Percentiles rank a stretch among this genome's conserved stretches.
Conservation (phyloP, 2,797 vertebrate genomes). For the Sebastes glaucus region DNA sequence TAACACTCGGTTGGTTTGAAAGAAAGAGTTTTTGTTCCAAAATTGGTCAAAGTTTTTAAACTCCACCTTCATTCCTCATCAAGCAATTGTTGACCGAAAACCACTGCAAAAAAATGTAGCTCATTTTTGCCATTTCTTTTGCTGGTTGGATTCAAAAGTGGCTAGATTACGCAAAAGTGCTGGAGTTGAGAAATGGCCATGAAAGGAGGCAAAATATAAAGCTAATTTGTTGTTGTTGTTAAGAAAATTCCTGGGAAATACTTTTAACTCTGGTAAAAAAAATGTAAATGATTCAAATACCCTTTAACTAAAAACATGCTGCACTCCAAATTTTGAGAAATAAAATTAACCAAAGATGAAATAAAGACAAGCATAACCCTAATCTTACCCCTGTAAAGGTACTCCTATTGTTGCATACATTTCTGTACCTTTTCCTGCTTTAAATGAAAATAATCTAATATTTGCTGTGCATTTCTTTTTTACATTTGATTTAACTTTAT, state of each 20-base stretch:
- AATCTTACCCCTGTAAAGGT: neutral
- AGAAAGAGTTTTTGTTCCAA: neutral
- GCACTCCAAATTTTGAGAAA: neutral
- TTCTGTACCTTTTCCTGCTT: neutral
- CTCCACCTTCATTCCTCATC: neutral
- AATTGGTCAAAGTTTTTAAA: neutral
- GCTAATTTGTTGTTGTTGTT: too few relatives aligned
- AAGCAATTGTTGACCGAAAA: neutral
- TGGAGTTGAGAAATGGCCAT: neutral
- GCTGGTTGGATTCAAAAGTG: neutral
- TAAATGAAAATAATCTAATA: neutral
- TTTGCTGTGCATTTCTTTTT: neutral
- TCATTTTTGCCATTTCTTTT: neutral
- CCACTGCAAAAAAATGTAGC: neutral
- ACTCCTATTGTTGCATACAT: too few relatives aligned
- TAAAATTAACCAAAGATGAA: neutral
- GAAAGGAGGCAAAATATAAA: neutral
- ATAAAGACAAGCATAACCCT: neutral
- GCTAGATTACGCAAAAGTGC: neutral
- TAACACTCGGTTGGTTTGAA: neutral
- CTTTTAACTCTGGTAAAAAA: neutral
- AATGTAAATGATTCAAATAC: neutral
- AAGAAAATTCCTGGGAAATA: neutral
- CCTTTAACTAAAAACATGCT: neutral
- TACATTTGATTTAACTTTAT: neutral